Conservation (phyloP, 2,797 vertebrate genomes). For the Peromyscus attwateri region DNA sequence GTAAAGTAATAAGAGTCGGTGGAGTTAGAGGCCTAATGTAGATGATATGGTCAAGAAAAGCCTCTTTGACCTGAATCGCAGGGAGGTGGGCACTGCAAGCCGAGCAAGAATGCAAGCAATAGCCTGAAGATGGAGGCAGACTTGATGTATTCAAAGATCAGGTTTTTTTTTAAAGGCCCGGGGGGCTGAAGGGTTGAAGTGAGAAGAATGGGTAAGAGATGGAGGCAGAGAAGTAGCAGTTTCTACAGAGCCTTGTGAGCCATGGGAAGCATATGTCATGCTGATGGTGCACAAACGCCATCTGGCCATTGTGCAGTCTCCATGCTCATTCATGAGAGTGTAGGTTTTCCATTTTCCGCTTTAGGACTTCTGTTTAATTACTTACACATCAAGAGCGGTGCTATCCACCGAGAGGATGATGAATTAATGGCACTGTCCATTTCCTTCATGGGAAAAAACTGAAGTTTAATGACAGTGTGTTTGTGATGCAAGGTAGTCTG, state of each 20-base stretch:
- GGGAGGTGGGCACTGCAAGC: neutral
- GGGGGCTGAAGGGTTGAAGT: neutral
- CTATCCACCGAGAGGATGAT: neutral
- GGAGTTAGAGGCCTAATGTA: conserved; percentile 1
- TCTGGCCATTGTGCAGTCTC: conserved; percentile 55
- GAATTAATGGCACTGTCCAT: conserved; percentile 39
- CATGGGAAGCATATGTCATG: conserved; percentile 57
- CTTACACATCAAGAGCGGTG: conserved; percentile 39
- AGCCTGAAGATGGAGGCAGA: neutral
- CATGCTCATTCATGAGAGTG: conserved; percentile 16
- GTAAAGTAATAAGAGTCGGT: conserved; percentile 5
- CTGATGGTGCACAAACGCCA: conserved; percentile 63
- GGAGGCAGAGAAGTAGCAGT: conserved; percentile 33
- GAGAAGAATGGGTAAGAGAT: neutral
- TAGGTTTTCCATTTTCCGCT: conserved; percentile 43
- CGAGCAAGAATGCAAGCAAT: conserved; percentile 2
- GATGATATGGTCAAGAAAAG: neutral
- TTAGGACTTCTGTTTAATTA: conserved; percentile 66
- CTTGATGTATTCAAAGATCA: conserved; percentile 25
- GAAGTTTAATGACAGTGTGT: conserved; percentile 19
- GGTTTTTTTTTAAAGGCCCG: neutral
- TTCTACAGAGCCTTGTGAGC: conserved; percentile 55
- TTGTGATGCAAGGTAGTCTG: conserved; percentile 24
- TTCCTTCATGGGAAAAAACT: conserved; percentile 5
- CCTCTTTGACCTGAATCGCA: neutral